Evolutionary conservation across 2,888 invertebrate genomes (phyloP).

Genomic region (Amiota mariae): DNA sequence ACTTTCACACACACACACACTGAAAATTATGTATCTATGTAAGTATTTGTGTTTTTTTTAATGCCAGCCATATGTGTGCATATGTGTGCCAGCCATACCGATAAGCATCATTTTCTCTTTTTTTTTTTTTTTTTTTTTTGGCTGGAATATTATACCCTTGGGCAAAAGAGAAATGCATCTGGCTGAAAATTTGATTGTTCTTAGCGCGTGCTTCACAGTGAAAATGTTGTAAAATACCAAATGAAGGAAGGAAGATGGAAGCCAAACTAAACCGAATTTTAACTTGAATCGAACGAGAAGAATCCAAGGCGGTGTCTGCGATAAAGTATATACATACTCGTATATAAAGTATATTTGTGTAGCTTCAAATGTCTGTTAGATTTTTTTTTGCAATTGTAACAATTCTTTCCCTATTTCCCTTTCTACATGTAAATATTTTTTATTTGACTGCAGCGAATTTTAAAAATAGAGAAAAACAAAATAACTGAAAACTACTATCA

Average conservation of each 20-base stretch:
- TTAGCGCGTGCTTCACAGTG: constrained; percentile 45
- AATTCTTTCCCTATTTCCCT: not conserved
- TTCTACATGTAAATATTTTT: constrained; percentile 12
- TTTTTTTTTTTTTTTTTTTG: constrained; percentile 18
- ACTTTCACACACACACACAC: not conserved
- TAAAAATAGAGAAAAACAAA: not conserved
- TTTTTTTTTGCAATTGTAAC: not conserved
- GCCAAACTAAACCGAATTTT: too few relatives aligned
- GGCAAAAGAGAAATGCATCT: constrained; percentile 46
- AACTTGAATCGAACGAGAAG: too few relatives aligned
- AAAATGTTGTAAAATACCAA: too few relatives aligned
- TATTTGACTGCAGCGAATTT: not conserved
- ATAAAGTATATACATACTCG: too few relatives aligned
- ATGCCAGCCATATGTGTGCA: constrained; percentile 18
- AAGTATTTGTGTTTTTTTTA: not conserved
- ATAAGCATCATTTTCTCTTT: not conserved
- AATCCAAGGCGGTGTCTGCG: too few relatives aligned
- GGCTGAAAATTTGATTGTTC: constrained; percentile 66
- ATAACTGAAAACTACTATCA: too few relatives aligned
- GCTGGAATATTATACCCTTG: constrained; percentile 27
- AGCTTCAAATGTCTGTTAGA: too few relatives aligned
- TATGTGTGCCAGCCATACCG: not conserved
- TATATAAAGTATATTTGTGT: too few relatives aligned
- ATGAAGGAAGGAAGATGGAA: too few relatives aligned
- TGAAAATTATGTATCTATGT: constrained; percentile 3